Base-by-base conservation (phyloP, 2,797 vertebrate genomes). In the Ara ararauna region DNA sequence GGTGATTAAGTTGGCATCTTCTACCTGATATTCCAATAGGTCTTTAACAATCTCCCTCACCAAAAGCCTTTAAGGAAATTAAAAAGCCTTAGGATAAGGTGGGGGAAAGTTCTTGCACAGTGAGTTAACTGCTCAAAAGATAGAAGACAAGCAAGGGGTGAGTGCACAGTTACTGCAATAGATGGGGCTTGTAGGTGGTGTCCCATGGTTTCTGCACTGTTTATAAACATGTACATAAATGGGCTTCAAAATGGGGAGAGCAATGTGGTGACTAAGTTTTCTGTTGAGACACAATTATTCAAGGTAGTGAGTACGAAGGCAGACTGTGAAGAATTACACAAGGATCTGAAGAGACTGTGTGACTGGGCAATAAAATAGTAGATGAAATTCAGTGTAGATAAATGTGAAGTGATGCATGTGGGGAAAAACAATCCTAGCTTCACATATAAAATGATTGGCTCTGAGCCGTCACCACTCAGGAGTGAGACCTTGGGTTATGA, bases 371-470 rank as follows among this genome's bases (percentile, higher is more conserved):
- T 95, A 96, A 96, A 97, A 94, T n/a, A 91, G 95, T 83, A 88
- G 96, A 73, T 95, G 94, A 97, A 96, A 96, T 96, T 96, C 90
- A 95, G 77, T 90, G 93, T 95, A 96, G 96, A 96, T 94, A 94
- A 96, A 94, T 85, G 80, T 94, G 94, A 95, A 94, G 93, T 96
- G 90, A 96, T 97, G 88, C 88, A 90, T 91, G 95, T 93, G 85
- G 77, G 83, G 93, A 88, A 94, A 95, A 96, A 89, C 92, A 92
- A 76, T 89, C 77, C 93, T 94, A 93, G 88, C 80, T 93, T 89
- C 88, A 93, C 71, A 82, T 79, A 94, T 81, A 92, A 96, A 97
- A 96, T 96, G 87, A 97, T 96, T 90, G 92, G 83, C 88, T 97
- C 93, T 93, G 85, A 95, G 93, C 86, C 93, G 92, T 92, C 86